Evolutionary conservation across 2,113 vertebrate species (phyloP).

Genomic region (Rhabdomys dilectus): DNA sequence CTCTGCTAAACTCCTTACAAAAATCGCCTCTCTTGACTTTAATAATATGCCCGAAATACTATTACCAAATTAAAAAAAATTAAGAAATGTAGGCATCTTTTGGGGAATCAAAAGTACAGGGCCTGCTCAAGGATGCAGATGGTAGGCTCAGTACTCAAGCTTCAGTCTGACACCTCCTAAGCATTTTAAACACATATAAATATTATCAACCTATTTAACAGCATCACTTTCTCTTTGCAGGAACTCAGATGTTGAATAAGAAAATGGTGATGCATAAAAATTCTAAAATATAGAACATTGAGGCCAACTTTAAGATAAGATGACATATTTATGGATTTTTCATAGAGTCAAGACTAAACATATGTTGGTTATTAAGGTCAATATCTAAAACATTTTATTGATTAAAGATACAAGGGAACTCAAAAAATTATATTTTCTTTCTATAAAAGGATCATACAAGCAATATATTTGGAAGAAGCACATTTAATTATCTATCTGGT

Average conservation of each 20-base stretch:
- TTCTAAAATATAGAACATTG: neutral
- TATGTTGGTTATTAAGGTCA: neutral
- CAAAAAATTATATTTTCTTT: neutral
- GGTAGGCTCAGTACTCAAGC: neutral
- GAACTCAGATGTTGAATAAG: neutral
- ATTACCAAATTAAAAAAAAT: neutral
- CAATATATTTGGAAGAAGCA: neutral
- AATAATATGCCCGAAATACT: neutral
- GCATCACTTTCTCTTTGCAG: neutral
- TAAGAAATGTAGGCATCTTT: neutral
- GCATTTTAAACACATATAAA: neutral
- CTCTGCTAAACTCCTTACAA: neutral
- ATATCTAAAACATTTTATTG: neutral
- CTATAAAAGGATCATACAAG: neutral
- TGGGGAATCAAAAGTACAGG: neutral
- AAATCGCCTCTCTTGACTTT: neutral
- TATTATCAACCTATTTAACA: neutral
- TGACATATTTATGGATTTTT: neutral
- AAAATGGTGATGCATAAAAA: neutral
- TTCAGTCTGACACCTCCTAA: neutral
- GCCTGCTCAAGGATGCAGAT: neutral
- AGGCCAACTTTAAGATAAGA: neutral
- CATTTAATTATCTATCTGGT: neutral
- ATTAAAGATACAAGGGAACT: slow-evolving; percentile 21
- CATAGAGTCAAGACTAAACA: neutral